phyloP scores from a whole-genome alignment of 2,888 invertebrate species.

The Cephalotes varians region DNA sequence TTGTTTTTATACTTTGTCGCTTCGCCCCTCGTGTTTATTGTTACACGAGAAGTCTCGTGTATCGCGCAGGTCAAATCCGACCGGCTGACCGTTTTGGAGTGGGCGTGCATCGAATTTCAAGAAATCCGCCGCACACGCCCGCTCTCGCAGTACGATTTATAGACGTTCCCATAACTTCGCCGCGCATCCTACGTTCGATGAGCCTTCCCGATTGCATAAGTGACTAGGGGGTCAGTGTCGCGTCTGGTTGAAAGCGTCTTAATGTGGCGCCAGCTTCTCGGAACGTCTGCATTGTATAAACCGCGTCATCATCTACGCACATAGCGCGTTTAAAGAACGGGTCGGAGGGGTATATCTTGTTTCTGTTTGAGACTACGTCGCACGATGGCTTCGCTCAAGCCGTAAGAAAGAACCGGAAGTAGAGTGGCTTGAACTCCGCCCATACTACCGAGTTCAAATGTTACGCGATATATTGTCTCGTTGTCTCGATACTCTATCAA shows the following conservation, averaged over 20 bases:
- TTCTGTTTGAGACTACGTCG: constrained; percentile 25
- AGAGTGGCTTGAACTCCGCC: constrained; percentile 43
- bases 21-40: not conserved
- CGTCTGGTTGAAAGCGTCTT: constrained; percentile 61
- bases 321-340: constrained; percentile 13
- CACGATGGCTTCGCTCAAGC: constrained; percentile 19
- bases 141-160: constrained; percentile 63
- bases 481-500: not conserved
- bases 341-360: constrained; percentile 44
- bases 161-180: constrained; percentile 58
- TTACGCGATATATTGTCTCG: constrained; percentile 48
- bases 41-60: not conserved
- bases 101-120: constrained; percentile 62
- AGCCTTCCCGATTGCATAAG: constrained; percentile 72
- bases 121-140: constrained; percentile 55
- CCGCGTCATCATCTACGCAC: constrained; percentile 52
- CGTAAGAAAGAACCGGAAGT: constrained; percentile 49
- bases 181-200: constrained; percentile 67
- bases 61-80: constrained; percentile 19
- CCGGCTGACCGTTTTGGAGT: constrained; percentile 44
- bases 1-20: not conserved
- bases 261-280: constrained; percentile 66
- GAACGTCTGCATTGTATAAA: constrained; percentile 47
- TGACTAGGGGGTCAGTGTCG: constrained; percentile 66
- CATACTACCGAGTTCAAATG: constrained; percentile 28